Evolutionary conservation across 2,888 invertebrate genomes (phyloP).

Genomic region (Dione juno): DNA sequence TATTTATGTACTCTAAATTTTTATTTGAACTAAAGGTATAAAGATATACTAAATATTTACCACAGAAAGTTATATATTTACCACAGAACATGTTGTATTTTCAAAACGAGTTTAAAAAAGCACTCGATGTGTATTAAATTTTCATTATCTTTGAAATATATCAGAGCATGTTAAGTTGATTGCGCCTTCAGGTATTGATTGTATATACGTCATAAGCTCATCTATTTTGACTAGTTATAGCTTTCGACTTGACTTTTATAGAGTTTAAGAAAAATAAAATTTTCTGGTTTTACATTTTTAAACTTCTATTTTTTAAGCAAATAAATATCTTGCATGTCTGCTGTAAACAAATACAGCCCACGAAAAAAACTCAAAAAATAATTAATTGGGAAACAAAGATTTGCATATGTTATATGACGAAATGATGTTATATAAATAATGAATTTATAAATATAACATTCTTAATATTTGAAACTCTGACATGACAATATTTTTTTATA

Average conservation of each 20-base stretch:
- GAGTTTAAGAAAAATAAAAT: background rate
- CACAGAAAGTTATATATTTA: background rate
- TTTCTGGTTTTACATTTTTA: background rate
- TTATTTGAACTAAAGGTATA: background rate
- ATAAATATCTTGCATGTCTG: no score
- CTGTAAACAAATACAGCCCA: no score
- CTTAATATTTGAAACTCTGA: background rate
- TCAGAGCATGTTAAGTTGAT: constrained; percentile 9
- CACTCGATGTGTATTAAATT: background rate
- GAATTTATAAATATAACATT: background rate
- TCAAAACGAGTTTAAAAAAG: background rate
- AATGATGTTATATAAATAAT: no score
- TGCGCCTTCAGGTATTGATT: constrained; percentile 15
- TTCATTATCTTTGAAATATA: background rate
- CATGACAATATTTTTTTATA: constrained; percentile 11
- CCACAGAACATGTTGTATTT: background rate
- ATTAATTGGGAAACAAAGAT: no score
- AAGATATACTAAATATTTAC: background rate
- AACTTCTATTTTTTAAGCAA: background rate
- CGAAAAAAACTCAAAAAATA: no score
- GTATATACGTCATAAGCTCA: constrained; percentile 6
- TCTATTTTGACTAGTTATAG: constrained; percentile 6
- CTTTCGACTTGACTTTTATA: background rate
- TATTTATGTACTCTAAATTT: background rate
- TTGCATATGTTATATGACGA: no score